Conservation (phyloP, 2,113 vertebrate species). For the Campylorhamphus procurvoides region DNA sequence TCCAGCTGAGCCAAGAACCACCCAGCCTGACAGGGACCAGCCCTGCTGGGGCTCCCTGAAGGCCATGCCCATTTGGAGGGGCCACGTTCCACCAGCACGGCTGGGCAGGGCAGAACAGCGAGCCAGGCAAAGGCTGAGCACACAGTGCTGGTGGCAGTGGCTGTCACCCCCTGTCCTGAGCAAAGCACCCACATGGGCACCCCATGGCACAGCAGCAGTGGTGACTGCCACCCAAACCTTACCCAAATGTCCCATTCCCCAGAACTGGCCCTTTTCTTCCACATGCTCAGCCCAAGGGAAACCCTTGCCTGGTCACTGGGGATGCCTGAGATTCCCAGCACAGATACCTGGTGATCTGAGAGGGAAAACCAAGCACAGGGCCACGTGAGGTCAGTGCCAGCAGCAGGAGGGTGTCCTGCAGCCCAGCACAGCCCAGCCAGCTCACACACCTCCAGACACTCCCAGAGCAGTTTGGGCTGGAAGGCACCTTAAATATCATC, state of each 20-base stretch:
- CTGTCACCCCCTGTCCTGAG: slow-evolving; percentile 50
- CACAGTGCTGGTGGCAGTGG: slow-evolving; percentile 8
- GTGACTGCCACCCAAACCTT: not conserved
- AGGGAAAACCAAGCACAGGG: not conserved
- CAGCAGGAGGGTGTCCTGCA: not conserved
- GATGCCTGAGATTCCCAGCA: not conserved
- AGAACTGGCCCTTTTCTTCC: not conserved
- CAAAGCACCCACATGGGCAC: not conserved
- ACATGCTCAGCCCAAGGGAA: not conserved
- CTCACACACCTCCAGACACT: not conserved
- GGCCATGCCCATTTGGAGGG: not conserved
- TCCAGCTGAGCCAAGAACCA: not conserved
- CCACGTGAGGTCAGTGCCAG: rapidly evolving
- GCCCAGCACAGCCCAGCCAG: not conserved
- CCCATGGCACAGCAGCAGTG: not conserved
- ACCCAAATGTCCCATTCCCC: not conserved
- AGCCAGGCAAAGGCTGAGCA: not conserved
- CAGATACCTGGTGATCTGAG: not conserved
- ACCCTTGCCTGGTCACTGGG: not conserved
- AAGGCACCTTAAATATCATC: not conserved
- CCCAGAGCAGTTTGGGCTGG: not conserved
- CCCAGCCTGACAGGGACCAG: not conserved
- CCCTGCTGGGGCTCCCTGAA: not conserved
- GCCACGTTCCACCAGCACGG: not conserved
- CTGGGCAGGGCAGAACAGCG: not conserved